Evolutionary conservation across 2,113 vertebrate genomes (phyloP).

Genomic region (Mus spicilegus): DNA sequence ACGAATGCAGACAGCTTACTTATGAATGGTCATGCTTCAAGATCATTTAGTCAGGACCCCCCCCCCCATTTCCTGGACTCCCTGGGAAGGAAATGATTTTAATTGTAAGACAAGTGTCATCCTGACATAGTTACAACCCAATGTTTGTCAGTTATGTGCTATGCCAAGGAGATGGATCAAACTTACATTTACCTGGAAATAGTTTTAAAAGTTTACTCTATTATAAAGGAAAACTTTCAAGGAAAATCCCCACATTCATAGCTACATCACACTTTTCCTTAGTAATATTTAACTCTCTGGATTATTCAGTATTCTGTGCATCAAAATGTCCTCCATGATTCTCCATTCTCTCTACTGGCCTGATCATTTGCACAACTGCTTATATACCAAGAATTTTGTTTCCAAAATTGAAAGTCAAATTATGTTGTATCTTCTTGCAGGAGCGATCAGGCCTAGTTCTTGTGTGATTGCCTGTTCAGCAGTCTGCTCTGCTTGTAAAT

Average conservation of each 20-base stretch:
- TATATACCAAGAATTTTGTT: constrained; percentile 40
- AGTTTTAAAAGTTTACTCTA: constrained; percentile 17
- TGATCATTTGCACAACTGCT: constrained; percentile 2
- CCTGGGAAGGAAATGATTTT: constrained; percentile 11
- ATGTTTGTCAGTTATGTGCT: not conserved
- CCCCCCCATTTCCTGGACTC: not conserved
- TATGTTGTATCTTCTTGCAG: not conserved
- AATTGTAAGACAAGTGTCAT: constrained; percentile 23
- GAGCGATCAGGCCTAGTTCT: not conserved
- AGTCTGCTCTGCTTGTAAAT: not conserved
- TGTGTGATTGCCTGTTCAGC: not conserved
- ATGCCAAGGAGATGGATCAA: not conserved
- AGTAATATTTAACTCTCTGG: constrained; percentile 15
- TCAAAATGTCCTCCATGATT: not conserved
- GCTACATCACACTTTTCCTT: not conserved
- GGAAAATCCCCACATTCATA: not conserved
- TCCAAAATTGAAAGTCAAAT: constrained; percentile 44
- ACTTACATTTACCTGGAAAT: constrained; percentile 5
- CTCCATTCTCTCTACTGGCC: not conserved
- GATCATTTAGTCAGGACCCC: not conserved
- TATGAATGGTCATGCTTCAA: not conserved
- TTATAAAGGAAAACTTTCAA: constrained; percentile 8
- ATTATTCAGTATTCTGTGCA: constrained; percentile 12
- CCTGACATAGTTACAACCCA: not conserved
- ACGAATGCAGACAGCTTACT: not conserved